Base-by-base conservation (phyloP, 2,113 vertebrate species). In the Peromyscus maniculatus region DNA sequence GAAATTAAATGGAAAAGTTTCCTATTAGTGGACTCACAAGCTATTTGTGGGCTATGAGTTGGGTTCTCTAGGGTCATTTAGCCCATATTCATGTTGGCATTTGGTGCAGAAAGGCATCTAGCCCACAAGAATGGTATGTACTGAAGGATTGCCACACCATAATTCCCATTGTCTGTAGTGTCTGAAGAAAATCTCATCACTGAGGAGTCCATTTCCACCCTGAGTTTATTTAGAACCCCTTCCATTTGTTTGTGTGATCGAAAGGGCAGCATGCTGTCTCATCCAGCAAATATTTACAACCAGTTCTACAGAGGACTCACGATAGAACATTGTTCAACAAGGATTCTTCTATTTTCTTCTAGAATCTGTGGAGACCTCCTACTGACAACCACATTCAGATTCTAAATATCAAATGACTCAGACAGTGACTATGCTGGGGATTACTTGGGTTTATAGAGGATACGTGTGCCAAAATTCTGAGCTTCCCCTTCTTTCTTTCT, bases 331-430 rank as follows among this genome's bases (percentile, higher is more conserved):
- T 67, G 2, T 55, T 26, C 74, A 31, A n/a, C 91, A 89, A 92
- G n/a, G 75, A 55, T 55, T 71, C 24, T 59, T 89, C 55, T 26
- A 87, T 86, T 95, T 95, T 95, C 88, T 84, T 95, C 93, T 49
- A 67, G 52, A 80, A 49, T 46, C 3, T 21, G 78, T 62, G 59
- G 72, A 96, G 64, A 90, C 55, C 78, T 94, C 84, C 84, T 72
- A 66, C 26, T 2, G 82, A 89, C 24, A 57, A 31, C 83, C 19
- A 78, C 91, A 69, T 74, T 74, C 96, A 86, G 13, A 91, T 74
- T 69, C 16, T 59, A 79, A 88, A 31, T 91, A 74, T 57, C 64
- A 64, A 74, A 89, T 77, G 93, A 96, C 71, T 91, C 77, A 94
- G 86, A 92, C 12, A 28, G 31, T 33, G 43, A 59, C 89, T 72